These are phyloP conservation scores for Scelioninae gen. 1 DNA, from an alignment of 2,888 invertebrate genomes.

Conservation along the genomic window DNA sequence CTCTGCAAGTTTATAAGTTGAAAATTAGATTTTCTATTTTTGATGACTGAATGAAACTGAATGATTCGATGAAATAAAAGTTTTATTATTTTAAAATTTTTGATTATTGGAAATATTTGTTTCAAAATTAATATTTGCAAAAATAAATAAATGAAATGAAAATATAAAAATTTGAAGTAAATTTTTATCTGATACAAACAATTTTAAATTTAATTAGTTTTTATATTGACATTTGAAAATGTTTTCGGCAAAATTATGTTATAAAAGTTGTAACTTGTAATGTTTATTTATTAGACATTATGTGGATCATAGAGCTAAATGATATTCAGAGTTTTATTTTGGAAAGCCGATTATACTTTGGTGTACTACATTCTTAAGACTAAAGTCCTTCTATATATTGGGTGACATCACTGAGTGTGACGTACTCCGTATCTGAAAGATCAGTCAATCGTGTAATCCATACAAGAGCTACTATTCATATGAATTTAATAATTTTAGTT, in stretches of 20 bases:
- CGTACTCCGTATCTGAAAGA: conserved; percentile 43
- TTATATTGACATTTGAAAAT: too few species aligned
- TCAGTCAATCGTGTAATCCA: conserved; percentile 55
- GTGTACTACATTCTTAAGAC: conserved; percentile 35
- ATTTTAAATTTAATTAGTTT: too few species aligned
- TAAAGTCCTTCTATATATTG: conserved; percentile 46
- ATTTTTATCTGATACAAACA: too few species aligned
- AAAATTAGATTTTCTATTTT: too few species aligned
- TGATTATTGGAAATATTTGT: too few species aligned
- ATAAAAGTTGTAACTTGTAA: not conserved
- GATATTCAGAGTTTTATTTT: conserved; percentile 33
- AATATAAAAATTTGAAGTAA: too few species aligned
- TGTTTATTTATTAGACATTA: conserved; percentile 19
- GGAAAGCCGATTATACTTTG: conserved; percentile 9
- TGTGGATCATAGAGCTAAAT: not conserved
- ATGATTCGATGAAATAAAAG: not conserved
- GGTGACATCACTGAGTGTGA: conserved; percentile 46
- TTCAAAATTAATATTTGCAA: too few species aligned
- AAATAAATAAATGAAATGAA: too few species aligned
- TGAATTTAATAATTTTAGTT: conserved; percentile 49
- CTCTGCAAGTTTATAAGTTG: not conserved
- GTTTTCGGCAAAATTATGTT: too few species aligned
- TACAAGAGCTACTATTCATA: conserved; percentile 45
- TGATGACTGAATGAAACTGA: too few species aligned
- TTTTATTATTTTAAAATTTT: too few species aligned